Conservation (phyloP, 2,797 vertebrate genomes). For the Eulemur mongoz region DNA sequence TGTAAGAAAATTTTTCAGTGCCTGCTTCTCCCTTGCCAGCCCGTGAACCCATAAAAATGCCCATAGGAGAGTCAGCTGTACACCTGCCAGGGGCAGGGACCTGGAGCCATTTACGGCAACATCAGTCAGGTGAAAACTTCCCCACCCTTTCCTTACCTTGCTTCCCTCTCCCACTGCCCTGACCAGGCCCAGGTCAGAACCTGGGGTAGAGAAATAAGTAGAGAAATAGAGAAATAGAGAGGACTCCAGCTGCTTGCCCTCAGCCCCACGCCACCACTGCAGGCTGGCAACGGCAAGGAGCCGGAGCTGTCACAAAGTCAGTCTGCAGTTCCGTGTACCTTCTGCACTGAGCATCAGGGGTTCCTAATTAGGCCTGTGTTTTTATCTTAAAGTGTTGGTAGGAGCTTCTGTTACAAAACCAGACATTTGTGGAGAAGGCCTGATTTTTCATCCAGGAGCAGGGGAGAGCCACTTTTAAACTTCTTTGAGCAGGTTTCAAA, state of each 20-base stretch:
- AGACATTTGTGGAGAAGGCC: neutral
- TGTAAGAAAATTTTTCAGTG: neutral
- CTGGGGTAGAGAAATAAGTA: neutral
- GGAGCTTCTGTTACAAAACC: neutral
- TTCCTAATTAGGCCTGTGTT: neutral
- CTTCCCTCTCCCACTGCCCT: neutral
- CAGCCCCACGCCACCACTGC: accelerated
- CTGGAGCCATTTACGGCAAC: neutral
- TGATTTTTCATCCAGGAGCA: neutral
- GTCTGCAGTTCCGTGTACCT: neutral
- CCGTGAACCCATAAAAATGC: neutral
- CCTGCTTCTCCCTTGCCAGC: too few species aligned
- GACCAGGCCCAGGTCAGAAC: neutral
- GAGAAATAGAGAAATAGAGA: neutral
- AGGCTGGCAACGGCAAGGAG: too few species aligned
- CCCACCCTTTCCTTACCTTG: neutral
- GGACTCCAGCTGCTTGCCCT: neutral
- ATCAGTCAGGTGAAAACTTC: neutral
- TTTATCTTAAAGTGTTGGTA: neutral
- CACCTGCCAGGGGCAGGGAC: neutral
- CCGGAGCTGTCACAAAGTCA: too few species aligned
- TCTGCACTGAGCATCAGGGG: neutral
- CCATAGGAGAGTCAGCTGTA: neutral
- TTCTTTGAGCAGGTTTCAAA: neutral
- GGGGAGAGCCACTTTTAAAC: neutral